Evolutionary conservation across 2,797 vertebrate genomes (phyloP).

Genomic region (Coracias cyanogaster): DNA sequence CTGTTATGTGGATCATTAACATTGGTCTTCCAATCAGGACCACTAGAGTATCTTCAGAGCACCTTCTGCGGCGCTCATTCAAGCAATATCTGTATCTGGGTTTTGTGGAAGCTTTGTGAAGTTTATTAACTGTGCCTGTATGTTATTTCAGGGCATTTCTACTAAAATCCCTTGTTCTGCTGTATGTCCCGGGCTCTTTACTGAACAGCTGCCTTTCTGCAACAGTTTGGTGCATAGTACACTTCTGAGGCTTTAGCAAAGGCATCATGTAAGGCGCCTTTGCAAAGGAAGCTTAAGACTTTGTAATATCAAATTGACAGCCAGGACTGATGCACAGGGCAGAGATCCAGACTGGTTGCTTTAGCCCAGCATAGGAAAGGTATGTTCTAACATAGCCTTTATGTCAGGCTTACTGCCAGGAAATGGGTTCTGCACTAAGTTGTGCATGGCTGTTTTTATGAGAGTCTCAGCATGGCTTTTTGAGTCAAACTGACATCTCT

Average conservation of each 20-base stretch:
- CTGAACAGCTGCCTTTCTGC: neutral
- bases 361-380: neutral
- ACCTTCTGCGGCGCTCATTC: neutral
- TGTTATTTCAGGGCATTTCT: neutral
- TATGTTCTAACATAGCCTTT: neutral
- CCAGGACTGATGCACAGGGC: neutral
- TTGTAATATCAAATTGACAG: neutral
- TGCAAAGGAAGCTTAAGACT: neutral
- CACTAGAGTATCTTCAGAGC: neutral
- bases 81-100: neutral
- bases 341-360: neutral
- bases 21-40: neutral
- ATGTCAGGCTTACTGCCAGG: neutral
- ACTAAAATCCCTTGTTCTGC: neutral
- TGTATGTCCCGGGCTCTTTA: neutral
- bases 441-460: neutral
- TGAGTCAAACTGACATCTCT: neutral
- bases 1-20: neutral
- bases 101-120: neutral
- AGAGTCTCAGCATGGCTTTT: neutral
- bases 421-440: neutral
- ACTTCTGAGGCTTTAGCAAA: neutral
- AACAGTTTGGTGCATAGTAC: neutral
- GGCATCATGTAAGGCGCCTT: neutral
- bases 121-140: rapidly evolving